These are phyloP conservation scores for Chionodraco myersi DNA, from an alignment of 2,113 vertebrate genomes.

Conservation along the genomic window DNA sequence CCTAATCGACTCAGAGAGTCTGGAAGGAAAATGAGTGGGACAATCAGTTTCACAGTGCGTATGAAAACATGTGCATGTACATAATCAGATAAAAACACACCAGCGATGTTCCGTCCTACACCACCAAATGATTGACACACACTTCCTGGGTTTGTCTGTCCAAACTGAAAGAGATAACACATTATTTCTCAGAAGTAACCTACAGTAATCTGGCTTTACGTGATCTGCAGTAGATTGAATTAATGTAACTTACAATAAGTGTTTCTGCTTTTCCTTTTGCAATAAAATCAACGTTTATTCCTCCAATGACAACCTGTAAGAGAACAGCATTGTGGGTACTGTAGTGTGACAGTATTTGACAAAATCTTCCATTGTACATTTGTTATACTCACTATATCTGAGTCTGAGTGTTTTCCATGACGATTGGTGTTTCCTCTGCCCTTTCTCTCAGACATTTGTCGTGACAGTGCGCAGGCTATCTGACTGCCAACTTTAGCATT, in stretches of 20 bases:
- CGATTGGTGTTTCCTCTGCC: slow-evolving; percentile 11
- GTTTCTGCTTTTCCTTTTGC: slow-evolving; percentile 85
- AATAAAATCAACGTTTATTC: slow-evolving; percentile 91
- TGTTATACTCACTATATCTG: slow-evolving; percentile 71
- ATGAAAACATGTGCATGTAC: not conserved
- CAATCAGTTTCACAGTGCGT: not conserved
- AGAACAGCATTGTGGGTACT: slow-evolving; percentile 7
- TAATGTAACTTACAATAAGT: slow-evolving; percentile 80
- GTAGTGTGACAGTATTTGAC: not conserved
- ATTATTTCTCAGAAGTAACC: slow-evolving; percentile 22
- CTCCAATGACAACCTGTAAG: slow-evolving; percentile 90
- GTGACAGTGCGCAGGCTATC: slow-evolving; percentile 87
- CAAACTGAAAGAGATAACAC: slow-evolving; percentile 80
- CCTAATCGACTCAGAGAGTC: slow-evolving; percentile 90
- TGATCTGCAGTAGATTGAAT: not conserved
- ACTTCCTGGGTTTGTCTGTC: slow-evolving; percentile 89
- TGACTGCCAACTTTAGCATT: slow-evolving; percentile 90
- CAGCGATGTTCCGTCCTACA: slow-evolving; percentile 91
- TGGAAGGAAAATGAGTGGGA: slow-evolving; percentile 54
- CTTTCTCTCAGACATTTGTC: slow-evolving; percentile 60
- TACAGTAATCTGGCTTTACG: not conserved
- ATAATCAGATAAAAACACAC: slow-evolving; percentile 69
- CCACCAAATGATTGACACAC: slow-evolving; percentile 89
- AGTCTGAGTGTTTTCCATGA: slow-evolving; percentile 30
- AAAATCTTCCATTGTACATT: not conserved